Conservation (phyloP, 2,113 vertebrate species). For the Bufo gargarizans region DNA sequence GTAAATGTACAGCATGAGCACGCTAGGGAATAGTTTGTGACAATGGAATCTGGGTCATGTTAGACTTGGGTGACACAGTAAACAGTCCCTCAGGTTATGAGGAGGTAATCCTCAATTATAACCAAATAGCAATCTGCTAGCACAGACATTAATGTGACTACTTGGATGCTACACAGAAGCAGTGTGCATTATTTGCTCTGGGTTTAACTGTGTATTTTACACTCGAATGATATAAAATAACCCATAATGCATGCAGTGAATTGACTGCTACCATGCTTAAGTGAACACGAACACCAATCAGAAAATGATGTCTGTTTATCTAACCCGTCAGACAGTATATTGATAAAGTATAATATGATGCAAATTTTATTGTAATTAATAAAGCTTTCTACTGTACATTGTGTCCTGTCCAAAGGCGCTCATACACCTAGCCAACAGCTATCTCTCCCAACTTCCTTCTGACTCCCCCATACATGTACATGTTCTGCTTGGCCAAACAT, state of each 20-base stretch:
- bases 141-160: background rate
- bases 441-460: too few species aligned
- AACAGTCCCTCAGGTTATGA: conserved; percentile 31
- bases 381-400: background rate
- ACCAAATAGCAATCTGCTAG: background rate
- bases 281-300: background rate
- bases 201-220: background rate
- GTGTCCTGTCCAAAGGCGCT: background rate
- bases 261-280: background rate
- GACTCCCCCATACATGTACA: too few species aligned
- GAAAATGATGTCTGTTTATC: background rate
- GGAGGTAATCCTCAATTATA: conserved; percentile 25
- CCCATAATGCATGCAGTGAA: background rate
- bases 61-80: conserved; percentile 37
- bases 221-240: background rate
- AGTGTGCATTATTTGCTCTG: background rate
- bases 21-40: conserved; percentile 1
- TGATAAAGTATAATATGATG: background rate
- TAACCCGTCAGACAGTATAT: background rate
- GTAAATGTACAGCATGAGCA: background rate
- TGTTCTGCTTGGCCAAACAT: too few species aligned
- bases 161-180: background rate
- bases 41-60: conserved; percentile 38
- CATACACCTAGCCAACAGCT: too few species aligned
- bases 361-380: background rate